Percentiles rank a stretch among this genome's conserved stretches.
phyloP scores from a whole-genome alignment of 1,140 invertebrate genomes.

The Drosophila persimilis region DNA sequence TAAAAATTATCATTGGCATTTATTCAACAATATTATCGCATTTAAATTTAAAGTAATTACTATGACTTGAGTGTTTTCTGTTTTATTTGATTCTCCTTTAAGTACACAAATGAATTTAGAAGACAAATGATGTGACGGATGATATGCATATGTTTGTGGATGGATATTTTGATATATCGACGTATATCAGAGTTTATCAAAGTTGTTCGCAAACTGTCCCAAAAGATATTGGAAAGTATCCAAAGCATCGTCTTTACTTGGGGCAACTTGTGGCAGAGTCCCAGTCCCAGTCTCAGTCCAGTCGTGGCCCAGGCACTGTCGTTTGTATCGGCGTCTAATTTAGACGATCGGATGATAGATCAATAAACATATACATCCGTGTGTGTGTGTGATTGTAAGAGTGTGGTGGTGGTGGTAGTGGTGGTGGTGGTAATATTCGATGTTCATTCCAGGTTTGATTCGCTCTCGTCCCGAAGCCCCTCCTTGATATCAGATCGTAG shows the following conservation, averaged over 20 bases:
- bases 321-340: slow-evolving; percentile 72
- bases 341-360: slow-evolving; percentile 73
- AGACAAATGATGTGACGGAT: slow-evolving; percentile 35
- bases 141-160: slow-evolving; percentile 19
- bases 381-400: slow-evolving; percentile 17
- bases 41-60: slow-evolving; percentile 78
- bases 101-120: slow-evolving; percentile 35
- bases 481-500: slow-evolving; percentile 38
- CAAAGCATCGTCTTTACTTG: slow-evolving; percentile 48
- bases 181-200: slow-evolving; percentile 26
- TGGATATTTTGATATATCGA: slow-evolving; percentile 26
- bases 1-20: slow-evolving; percentile 70
- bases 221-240: slow-evolving; percentile 27
- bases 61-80: slow-evolving; percentile 73
- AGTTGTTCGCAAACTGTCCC: slow-evolving; percentile 22
- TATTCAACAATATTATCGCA: slow-evolving; percentile 64
- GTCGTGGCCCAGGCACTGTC: slow-evolving; percentile 18
- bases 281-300: too few relatives aligned
- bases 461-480: slow-evolving; percentile 31
- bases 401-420: slow-evolving; percentile 9
- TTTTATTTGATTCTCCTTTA: slow-evolving; percentile 38
- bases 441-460: slow-evolving; percentile 43
- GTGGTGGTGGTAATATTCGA: slow-evolving; percentile 21
- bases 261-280: neutral
- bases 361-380: slow-evolving; percentile 30